Evolutionary conservation across 2,797 vertebrate genomes (phyloP).

Genomic region (Poecilia gillii): DNA sequence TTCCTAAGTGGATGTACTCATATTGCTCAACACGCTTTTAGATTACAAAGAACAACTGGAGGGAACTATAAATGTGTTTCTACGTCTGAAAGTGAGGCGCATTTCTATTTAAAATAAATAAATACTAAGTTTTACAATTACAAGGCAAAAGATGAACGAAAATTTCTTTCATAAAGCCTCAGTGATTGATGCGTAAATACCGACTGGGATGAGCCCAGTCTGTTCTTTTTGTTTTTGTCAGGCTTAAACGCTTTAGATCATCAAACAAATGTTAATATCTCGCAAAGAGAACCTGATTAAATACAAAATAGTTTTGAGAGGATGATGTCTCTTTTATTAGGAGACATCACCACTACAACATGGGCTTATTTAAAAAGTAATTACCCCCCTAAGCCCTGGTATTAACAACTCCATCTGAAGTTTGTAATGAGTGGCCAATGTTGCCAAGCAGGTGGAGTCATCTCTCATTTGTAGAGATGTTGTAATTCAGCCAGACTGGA

Average conservation of each 20-base stretch:
- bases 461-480: neutral
- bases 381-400: neutral
- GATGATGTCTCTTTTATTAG: neutral
- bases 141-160: neutral
- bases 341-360: neutral
- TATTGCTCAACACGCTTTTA: slow-evolving; percentile 3
- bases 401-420: neutral
- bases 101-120: neutral
- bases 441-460: neutral
- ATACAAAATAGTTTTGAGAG: neutral
- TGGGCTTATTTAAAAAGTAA: neutral
- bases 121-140: neutral
- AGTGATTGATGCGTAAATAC: neutral
- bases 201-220: neutral
- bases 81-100: neutral
- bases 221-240: neutral
- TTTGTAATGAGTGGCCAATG: neutral
- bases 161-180: neutral
- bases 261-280: neutral
- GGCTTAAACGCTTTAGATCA: neutral
- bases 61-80: neutral
- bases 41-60: neutral
- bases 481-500: neutral
- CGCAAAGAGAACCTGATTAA: neutral
- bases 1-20: slow-evolving; percentile 2